Evolutionary conservation across 2,113 vertebrate species (phyloP).

Genomic region (Galbula dea): DNA sequence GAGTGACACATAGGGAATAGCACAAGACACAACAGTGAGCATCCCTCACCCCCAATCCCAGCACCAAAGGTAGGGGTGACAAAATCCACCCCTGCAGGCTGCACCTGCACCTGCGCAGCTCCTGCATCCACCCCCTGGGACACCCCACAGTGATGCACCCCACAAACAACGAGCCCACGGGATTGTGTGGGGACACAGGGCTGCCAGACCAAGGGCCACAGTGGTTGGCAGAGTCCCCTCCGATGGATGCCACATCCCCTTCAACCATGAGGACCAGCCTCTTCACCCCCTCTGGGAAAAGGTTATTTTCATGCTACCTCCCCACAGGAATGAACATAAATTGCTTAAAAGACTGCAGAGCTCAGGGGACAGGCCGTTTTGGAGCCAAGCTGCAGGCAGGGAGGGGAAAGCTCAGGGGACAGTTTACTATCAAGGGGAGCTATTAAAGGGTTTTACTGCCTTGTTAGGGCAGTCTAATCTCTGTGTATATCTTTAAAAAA

Average conservation of each 20-base stretch:
- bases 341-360: not conserved
- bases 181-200: not conserved
- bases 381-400: fast-evolving
- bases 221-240: not conserved
- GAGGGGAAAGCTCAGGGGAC: conserved; percentile 29
- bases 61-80: not conserved
- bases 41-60: not conserved
- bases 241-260: not conserved
- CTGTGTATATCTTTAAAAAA: not conserved
- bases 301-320: not conserved
- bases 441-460: conserved; percentile 54
- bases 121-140: fast-evolving
- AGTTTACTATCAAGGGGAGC: conserved; percentile 9
- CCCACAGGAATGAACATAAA: not conserved
- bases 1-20: fast-evolving
- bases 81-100: not conserved
- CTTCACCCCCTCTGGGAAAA: not conserved
- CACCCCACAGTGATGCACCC: not conserved
- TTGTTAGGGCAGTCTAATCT: conserved; percentile 49
- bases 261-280: fast-evolving
- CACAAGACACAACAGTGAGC: not conserved
- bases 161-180: fast-evolving
- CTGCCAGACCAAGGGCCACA: not conserved
- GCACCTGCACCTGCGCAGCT: not conserved
- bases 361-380: not conserved